Evolutionary conservation across 2,888 invertebrate species (phyloP), one percentile per base, ranked within the genome.

Genomic region (Dyspetes luteomarginatus): DNA sequence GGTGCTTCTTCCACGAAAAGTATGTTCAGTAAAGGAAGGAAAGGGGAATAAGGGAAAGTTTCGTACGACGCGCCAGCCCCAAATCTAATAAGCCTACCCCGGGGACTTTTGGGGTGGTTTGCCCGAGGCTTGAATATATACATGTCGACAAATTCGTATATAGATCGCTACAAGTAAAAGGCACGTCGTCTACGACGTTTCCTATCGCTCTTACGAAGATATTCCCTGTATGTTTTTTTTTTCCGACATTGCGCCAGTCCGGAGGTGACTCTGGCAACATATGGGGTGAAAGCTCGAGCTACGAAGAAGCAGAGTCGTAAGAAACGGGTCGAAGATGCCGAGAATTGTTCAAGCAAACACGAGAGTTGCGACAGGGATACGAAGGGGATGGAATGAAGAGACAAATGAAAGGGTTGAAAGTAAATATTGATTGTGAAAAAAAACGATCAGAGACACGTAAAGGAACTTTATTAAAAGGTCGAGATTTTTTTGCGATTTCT

Each of bases 21-120:
- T 86, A 85, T 89, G 87, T 91, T 91, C 90, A 87, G 90, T 84
- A 72, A 80, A 78, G 86, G 86, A 82, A 83, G 85, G 82, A 84
- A 84, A 81, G 81, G 64, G 43, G 50, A 81, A 64, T 64, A 64
- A 69, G 69, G 17, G 28, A 22, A 62, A 24, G 64, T 68, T 64
- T 52, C 36, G 64, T 77, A 80, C 81, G 69, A 62, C 78, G 77
- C 82, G 77, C 84, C 81, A 82, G 76, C 83, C 81, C 75, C 83
- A 85, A 88, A 88, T 87, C 87, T 86, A 88, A 88, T 88, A 87
- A 86, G 86, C 83, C 83, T 67, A 62, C 22, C 72, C 45, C 24
- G 52, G 43, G 64, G 64, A 60, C 65, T 50, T 28, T 43, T n/a
- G 74, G 56, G 67, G 48, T 22, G 30, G 72, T 43, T 78, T 48